phyloP scores from a whole-genome alignment of 2,797 vertebrate genomes.

The Macropus fuliginosus region DNA sequence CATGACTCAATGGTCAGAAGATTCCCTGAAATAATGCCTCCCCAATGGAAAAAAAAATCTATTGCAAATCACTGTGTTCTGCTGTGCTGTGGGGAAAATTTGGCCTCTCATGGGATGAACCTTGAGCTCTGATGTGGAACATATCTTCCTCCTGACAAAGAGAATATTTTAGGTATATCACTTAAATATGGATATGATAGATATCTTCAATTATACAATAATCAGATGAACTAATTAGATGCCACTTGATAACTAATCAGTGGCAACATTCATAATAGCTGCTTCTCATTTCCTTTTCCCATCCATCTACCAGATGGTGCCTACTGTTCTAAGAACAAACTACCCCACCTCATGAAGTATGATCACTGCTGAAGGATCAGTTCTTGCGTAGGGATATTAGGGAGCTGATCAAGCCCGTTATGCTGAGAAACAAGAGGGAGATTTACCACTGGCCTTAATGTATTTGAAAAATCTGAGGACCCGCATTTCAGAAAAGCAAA shows the following conservation, averaged over 20 bases:
- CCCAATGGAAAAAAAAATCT: neutral
- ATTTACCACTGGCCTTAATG: conserved; percentile 80
- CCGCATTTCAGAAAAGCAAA: conserved; percentile 72
- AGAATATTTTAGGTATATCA: neutral
- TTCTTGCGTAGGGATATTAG: conserved; percentile 56
- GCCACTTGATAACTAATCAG: conserved; percentile 70
- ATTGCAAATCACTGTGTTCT: neutral
- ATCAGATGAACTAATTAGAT: conserved; percentile 62
- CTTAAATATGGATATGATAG: conserved; percentile 12
- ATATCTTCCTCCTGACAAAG: conserved; percentile 10
- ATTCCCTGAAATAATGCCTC: neutral
- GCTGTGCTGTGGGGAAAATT: neutral
- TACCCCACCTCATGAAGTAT: conserved; percentile 56
- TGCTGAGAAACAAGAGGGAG: conserved; percentile 61
- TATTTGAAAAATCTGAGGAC: conserved; percentile 78
- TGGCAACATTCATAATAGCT: conserved; percentile 58
- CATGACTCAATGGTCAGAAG: neutral
- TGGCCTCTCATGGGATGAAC: neutral
- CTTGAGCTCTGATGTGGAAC: neutral
- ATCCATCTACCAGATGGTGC: conserved; percentile 74
- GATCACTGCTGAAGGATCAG: conserved; percentile 67
- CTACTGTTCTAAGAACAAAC: conserved; percentile 56
- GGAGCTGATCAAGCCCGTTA: conserved; percentile 62
- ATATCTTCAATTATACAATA: conserved; percentile 58
- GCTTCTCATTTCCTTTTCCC: conserved; percentile 46